phyloP scores from a whole-genome alignment of 2,113 vertebrate genomes.

The Rhodinocichla rosea region DNA sequence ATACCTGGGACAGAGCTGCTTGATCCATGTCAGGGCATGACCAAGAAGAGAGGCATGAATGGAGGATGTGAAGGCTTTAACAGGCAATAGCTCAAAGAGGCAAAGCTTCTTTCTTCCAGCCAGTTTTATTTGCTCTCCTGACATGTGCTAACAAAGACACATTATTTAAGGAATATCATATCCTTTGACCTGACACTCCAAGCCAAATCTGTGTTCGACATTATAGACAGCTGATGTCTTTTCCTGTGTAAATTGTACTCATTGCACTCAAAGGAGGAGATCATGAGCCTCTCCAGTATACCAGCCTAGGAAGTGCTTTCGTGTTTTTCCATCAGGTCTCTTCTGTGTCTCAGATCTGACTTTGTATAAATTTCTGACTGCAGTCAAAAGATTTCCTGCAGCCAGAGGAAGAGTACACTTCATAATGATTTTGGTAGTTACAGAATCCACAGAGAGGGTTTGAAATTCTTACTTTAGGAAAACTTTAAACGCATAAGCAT shows the following conservation, averaged over 20 bases:
- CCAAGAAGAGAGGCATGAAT: background rate
- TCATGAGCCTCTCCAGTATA: background rate
- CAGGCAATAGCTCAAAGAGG: background rate
- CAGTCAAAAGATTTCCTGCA: background rate
- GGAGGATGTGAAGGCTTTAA: background rate
- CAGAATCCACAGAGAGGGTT: background rate
- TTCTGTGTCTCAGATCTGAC: background rate
- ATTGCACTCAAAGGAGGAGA: background rate
- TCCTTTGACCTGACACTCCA: background rate
- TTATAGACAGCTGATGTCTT: background rate
- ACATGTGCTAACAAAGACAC: background rate
- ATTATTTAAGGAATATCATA: background rate
- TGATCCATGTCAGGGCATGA: background rate
- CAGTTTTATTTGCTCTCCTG: background rate
- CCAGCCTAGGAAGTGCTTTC: background rate
- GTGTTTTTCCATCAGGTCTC: background rate
- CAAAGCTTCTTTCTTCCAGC: background rate
- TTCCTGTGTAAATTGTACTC: background rate
- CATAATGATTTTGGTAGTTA: background rate
- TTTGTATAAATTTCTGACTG: background rate
- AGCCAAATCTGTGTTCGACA: background rate
- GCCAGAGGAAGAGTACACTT: background rate
- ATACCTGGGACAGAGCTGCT: background rate
- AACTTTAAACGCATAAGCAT: background rate
- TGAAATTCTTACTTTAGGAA: background rate